Evolutionary conservation across 2,113 vertebrate species (phyloP).

Genomic region (Acinonyx jubatus): DNA sequence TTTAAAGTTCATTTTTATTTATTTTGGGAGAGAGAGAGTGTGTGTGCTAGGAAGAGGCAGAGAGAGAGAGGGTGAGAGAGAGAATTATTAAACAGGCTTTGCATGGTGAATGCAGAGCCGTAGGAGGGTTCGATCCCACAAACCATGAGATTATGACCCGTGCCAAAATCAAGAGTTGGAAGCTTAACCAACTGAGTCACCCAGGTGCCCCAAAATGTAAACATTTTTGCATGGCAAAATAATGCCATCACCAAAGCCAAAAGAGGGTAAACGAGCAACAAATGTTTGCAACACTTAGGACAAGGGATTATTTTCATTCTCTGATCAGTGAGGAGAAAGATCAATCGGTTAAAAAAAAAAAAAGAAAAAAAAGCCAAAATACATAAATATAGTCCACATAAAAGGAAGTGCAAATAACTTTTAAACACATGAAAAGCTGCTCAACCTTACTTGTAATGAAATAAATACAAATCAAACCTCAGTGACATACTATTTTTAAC

Average conservation of each 20-base stretch:
- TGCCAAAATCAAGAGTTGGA: no score
- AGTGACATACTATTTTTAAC: neutral
- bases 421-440: neutral
- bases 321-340: neutral
- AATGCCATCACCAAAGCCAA: neutral
- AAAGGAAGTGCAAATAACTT: neutral
- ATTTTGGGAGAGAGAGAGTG: no score
- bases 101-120: no score
- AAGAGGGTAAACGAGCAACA: neutral
- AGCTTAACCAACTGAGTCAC: no score
- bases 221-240: neutral
- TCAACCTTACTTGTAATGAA: neutral
- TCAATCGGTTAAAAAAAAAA: neutral
- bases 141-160: no score
- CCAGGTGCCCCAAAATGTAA: neutral
- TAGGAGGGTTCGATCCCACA: no score
- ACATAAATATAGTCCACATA: neutral
- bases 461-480: slow-evolving; percentile 25
- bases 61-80: no score
- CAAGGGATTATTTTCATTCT: neutral
- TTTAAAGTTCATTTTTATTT: neutral
- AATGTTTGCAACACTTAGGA: neutral
- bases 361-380: neutral
- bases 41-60: no score
- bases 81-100: no score